phyloP scores from a whole-genome alignment of 1,140 invertebrate species.

The Babylonia areolata region DNA sequence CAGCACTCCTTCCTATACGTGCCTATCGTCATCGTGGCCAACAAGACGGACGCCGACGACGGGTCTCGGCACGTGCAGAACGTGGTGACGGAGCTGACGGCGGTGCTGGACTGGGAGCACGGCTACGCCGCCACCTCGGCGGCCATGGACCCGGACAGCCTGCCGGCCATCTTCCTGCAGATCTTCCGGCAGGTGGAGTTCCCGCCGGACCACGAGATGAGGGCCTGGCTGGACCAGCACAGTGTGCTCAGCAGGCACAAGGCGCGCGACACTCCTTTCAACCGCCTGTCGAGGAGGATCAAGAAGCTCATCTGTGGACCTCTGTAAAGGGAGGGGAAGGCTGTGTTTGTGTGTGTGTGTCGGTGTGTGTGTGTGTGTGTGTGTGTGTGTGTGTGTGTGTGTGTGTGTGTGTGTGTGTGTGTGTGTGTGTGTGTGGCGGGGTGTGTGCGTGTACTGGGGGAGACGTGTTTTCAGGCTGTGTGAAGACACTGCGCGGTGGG shows the following conservation, averaged over 20 bases:
- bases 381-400: background rate
- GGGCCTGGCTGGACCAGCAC: background rate
- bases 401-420: background rate
- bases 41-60: constrained; percentile 14
- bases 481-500: too few relatives aligned
- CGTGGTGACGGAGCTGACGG: constrained; percentile 9
- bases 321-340: background rate
- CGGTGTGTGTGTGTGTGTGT: background rate
- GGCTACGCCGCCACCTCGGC: constrained; percentile 8
- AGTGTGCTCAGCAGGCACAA: background rate
- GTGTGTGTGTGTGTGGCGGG: background rate
- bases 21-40: constrained; percentile 12
- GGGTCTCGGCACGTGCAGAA: background rate
- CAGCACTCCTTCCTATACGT: constrained; percentile 5
- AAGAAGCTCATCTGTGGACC: background rate
- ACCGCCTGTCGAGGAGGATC: background rate
- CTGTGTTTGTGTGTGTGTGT: background rate
- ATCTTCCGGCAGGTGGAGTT: background rate
- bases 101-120: background rate
- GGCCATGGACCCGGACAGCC: background rate
- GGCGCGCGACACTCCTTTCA: background rate
- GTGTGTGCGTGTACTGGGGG: background rate
- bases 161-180: constrained; percentile 3
- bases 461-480: too few relatives aligned
- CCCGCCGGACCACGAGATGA: constrained; percentile 5